Evolutionary conservation across 37 sponge, comb jelly and placozoan genomes (phyloP).

Genomic region (Cladorhizidae sp.): DNA sequence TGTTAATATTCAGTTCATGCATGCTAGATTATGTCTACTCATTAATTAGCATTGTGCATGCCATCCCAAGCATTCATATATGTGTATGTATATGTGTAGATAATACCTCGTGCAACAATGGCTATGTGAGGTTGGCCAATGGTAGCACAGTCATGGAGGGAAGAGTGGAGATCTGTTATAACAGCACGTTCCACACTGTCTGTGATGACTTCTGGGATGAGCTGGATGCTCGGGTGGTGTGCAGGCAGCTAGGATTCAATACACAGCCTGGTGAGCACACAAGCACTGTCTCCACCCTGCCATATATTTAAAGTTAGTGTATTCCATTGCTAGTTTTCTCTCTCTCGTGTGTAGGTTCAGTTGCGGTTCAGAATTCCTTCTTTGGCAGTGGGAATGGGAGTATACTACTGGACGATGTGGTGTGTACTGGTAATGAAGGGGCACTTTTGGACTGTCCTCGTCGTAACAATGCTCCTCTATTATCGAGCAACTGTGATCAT

Average conservation of each 20-base stretch:
- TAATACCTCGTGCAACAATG: neutral
- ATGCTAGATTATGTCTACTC: neutral
- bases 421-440: conserved; percentile 7
- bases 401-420: conserved; percentile 1
- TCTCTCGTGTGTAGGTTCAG: neutral
- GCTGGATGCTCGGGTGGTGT: neutral
- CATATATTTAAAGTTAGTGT: neutral
- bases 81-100: neutral
- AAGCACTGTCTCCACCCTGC: neutral
- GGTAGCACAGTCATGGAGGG: conserved; percentile 1
- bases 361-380: conserved; percentile 1
- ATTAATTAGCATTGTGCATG: neutral
- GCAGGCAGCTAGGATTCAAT: neutral
- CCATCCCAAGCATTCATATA: neutral
- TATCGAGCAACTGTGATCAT: neutral
- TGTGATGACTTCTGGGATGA: conserved; percentile 22
- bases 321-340: neutral
- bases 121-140: conserved; percentile 2
- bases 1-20: too few species aligned
- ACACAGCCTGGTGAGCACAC: neutral
- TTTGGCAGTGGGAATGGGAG: conserved; percentile 4
- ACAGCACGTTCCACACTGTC: conserved; percentile 5
- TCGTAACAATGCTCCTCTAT: neutral
- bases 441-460: neutral
- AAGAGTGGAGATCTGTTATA: conserved; percentile 9